Conservation (phyloP, 2,888 invertebrate species). For the Sepiola atlantica region DNA sequence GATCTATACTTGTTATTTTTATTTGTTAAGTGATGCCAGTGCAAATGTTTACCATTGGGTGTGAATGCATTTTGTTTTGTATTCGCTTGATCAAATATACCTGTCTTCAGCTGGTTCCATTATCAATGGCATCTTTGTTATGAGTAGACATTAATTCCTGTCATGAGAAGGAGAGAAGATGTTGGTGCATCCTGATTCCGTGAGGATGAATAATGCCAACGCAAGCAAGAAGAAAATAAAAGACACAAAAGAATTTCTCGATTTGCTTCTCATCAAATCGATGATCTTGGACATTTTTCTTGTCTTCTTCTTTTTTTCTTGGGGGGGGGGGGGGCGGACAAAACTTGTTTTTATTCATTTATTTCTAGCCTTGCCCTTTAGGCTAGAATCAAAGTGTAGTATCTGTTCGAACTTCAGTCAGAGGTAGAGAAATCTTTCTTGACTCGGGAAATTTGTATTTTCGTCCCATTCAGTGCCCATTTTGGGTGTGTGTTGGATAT, state of each 20-base stretch:
- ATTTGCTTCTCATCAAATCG: background rate
- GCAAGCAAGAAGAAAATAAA: background rate
- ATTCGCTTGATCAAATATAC: background rate
- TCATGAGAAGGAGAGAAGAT: background rate
- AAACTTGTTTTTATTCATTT: background rate
- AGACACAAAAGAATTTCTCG: background rate
- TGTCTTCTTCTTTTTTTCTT: background rate
- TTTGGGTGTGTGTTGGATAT: too few species aligned
- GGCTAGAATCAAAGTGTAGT: background rate
- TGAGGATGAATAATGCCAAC: background rate
- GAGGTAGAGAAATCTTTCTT: too few species aligned
- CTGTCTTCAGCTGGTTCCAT: background rate
- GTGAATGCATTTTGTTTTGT: background rate
- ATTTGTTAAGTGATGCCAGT: background rate
- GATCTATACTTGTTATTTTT: background rate
- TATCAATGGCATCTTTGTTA: background rate
- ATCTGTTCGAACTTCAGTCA: too few species aligned
- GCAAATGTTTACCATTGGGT: background rate
- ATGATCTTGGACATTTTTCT: background rate
- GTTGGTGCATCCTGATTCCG: background rate
- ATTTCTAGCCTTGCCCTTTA: background rate
- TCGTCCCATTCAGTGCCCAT: too few species aligned
- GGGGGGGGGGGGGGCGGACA: too few species aligned
- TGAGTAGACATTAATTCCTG: background rate
- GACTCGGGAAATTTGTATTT: too few species aligned